phyloP scores from a whole-genome alignment of 2,113 vertebrate genomes.

The Pelodiscus sinensis region DNA sequence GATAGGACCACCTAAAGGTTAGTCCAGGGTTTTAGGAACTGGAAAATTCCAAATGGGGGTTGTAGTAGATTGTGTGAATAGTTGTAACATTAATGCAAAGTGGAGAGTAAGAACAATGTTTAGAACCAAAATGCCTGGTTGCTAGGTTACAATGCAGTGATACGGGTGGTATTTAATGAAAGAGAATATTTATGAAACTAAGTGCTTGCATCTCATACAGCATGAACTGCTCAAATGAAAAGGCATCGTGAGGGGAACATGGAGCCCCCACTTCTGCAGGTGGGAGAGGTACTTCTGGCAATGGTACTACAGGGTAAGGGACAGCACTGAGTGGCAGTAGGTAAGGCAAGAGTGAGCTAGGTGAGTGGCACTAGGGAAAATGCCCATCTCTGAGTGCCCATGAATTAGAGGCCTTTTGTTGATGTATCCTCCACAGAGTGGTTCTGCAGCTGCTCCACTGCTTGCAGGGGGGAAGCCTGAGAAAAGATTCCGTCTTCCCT shows the following conservation, averaged over 20 bases:
- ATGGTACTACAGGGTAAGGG: neutral
- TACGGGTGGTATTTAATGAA: neutral
- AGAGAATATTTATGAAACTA: neutral
- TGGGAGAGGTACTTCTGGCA: neutral
- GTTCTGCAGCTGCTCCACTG: neutral
- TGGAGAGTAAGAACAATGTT: slow-evolving; percentile 70
- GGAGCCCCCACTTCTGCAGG: neutral
- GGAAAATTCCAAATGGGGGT: neutral
- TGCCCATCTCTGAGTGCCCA: neutral
- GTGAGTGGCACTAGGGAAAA: neutral
- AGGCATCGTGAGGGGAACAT: neutral
- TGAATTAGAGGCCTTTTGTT: neutral
- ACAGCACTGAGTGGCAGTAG: neutral
- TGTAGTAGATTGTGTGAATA: slow-evolving; percentile 76
- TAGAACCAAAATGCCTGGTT: slow-evolving; percentile 78
- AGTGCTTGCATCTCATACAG: neutral
- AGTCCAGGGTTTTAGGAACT: neutral
- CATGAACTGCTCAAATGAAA: neutral
- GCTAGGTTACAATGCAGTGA: slow-evolving; percentile 76
- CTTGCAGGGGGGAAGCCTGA: neutral
- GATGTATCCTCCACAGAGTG: neutral
- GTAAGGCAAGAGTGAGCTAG: neutral
- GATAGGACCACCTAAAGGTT: neutral
- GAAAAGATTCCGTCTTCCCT: neutral
- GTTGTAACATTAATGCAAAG: slow-evolving; percentile 71